These are phyloP conservation scores for Eurystomus glaucurus DNA, from an alignment of 2,797 vertebrate species.

Conservation along the genomic window DNA sequence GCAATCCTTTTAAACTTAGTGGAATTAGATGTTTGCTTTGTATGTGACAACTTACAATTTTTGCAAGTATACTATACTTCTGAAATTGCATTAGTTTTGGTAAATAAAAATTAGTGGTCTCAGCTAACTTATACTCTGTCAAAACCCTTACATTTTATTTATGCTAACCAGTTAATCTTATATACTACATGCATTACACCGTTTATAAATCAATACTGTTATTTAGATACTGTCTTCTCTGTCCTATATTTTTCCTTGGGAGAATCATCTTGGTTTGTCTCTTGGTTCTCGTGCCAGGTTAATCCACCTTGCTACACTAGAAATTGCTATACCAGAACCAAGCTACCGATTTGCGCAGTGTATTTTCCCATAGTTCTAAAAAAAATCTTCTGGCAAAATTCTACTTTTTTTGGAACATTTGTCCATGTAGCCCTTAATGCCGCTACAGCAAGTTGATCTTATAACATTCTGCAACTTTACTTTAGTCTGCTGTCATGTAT, in stretches of 20 bases:
- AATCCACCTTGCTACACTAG: not conserved
- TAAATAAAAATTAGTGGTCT: not conserved
- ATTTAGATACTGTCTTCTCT: not conserved
- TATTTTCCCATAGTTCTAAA: not conserved
- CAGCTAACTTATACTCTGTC: not conserved
- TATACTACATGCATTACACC: rapidly evolving
- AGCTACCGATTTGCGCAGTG: not conserved
- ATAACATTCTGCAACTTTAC: not conserved
- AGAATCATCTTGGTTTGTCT: not conserved
- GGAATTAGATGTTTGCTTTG: not conserved
- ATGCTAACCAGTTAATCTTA: not conserved
- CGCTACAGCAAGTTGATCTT: not conserved
- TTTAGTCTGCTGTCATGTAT: not conserved
- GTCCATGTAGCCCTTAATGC: not conserved
- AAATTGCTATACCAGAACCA: not conserved
- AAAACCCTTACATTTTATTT: not conserved
- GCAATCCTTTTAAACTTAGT: not conserved
- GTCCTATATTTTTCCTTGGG: not conserved
- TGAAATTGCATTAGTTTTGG: not conserved
- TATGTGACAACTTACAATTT: not conserved
- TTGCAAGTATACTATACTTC: not conserved
- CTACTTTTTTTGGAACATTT: not conserved
- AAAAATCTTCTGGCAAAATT: not conserved
- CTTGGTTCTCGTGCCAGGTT: not conserved
- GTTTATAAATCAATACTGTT: not conserved